These are phyloP conservation scores for Ferrisia virgata DNA, from an alignment of 2,888 invertebrate genomes.

Conservation along the genomic window DNA sequence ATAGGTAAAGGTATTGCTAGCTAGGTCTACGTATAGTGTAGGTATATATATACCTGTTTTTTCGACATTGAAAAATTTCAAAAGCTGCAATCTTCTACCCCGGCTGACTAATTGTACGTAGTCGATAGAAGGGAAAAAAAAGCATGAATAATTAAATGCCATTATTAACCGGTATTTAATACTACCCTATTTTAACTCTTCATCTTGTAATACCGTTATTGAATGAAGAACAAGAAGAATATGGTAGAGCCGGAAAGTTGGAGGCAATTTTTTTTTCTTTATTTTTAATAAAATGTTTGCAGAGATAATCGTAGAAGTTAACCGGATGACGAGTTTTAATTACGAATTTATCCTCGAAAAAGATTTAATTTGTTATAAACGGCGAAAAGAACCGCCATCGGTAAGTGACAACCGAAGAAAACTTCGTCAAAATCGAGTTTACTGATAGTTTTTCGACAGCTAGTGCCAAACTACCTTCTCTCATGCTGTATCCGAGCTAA, in stretches of 20 bases:
- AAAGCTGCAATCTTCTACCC: neutral
- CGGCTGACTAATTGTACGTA: neutral
- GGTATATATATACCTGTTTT: neutral
- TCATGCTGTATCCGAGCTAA: too few relatives aligned
- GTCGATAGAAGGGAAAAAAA: neutral
- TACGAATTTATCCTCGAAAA: neutral
- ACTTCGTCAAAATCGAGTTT: neutral
- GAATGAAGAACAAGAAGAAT: neutral
- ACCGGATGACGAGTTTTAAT: neutral
- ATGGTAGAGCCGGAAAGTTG: too few relatives aligned
- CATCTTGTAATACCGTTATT: neutral
- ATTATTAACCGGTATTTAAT: conserved; percentile 3
- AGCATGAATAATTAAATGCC: neutral
- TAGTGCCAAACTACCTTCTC: neutral
- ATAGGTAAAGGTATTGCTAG: too few relatives aligned
- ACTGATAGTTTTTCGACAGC: neutral
- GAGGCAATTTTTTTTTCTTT: neutral
- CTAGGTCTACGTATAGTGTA: too few relatives aligned
- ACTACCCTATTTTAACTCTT: neutral
- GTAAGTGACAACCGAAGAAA: neutral
- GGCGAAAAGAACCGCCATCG: neutral
- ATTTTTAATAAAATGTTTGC: neutral
- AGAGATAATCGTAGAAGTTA: neutral
- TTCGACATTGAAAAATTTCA: conserved; percentile 3
- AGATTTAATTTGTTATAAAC: neutral